Evolutionary conservation across 2,797 vertebrate species (phyloP), one percentile per base, ranked within the genome.

Genomic region (Petrocephalus schoutedeni): DNA sequence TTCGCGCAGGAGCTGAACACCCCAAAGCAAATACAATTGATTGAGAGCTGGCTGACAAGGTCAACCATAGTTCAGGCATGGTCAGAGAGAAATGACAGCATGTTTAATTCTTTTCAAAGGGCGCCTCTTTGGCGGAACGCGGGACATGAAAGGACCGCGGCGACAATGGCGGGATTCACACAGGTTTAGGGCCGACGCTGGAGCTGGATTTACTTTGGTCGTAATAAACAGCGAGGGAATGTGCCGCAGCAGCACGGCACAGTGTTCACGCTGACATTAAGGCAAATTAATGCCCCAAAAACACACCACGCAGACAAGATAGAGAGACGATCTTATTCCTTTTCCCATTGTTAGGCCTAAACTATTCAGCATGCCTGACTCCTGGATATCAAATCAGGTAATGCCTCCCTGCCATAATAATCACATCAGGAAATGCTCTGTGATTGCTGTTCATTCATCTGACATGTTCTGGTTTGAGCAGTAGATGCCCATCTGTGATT

Each of bases 21-120:
- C 94, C 93, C 91, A 93, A 91, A 94, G 94, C 93, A 95, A 96
- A 95, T 95, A 93, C 93, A 94, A 92, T 94, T 95, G 94, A 94
- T 94, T 95, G 92, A 77, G 88, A 88, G 88, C 67, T 87, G 89
- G 87, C 88, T 49, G 80, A 91, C 88, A 91, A 91, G 95, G 94
- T 95, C 94, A 95, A 92, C 92, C 90, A 91, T 90, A 95, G 95
- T 95, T 96, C 95, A 95, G 88, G 5, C 88, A 87, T 92, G 94
- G 94, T 94, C 93, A 92, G 88, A 92, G 92, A 94, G 91, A 92
- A 94, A 93, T 91, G 91, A 91, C 92, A 92, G 92, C 64, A 12
- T 89, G 88, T 58, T 58, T 86, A 59, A 86, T 57, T 84, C 77
- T 53, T 87, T 64, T 80, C 64, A 67, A 12, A 9, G 45, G 61